These are phyloP conservation scores for Thalassophryne amazonica DNA, from an alignment of 2,797 vertebrate species.

Conservation along the genomic window DNA sequence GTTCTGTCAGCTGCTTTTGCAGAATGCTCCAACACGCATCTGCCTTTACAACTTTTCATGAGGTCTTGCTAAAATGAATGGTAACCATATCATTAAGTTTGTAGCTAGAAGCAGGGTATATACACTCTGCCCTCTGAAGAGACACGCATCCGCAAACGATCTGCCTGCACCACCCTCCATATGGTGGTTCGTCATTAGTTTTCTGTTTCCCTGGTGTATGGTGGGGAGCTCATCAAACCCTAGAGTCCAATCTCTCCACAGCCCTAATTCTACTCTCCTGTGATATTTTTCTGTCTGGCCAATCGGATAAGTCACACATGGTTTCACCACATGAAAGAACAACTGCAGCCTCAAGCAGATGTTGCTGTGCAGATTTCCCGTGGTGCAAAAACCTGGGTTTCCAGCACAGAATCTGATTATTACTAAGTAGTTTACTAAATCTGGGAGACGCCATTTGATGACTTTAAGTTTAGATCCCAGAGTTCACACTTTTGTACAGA, in stretches of 20 bases:
- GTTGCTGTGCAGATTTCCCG: conserved; percentile 46
- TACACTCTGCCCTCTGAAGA: conserved; percentile 55
- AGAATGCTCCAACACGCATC: conserved; percentile 18
- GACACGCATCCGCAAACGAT: conserved; percentile 60
- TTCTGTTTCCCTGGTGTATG: conserved; percentile 46
- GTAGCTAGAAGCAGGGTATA: conserved; percentile 40
- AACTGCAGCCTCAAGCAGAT: conserved; percentile 71
- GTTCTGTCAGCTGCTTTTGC: conserved; percentile 11
- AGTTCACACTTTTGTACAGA: conserved; percentile 15
- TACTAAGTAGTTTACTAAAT: conserved; percentile 34
- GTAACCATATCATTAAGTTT: conserved; percentile 56
- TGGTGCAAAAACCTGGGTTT: conserved; percentile 55
- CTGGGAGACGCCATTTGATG: conserved; percentile 17
- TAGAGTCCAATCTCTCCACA: conserved; percentile 60
- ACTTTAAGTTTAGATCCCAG: conserved; percentile 6
- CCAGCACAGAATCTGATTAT: conserved; percentile 43
- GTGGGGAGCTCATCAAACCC: conserved; percentile 60
- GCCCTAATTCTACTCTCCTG: conserved; percentile 63
- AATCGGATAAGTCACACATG: conserved; percentile 73
- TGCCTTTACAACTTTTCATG: conserved; percentile 42
- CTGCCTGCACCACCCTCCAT: conserved; percentile 60
- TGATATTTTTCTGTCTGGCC: conserved; percentile 68
- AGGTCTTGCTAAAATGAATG: conserved; percentile 32
- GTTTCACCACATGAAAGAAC: conserved; percentile 69
- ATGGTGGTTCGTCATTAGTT: conserved; percentile 73